Conservation (phyloP, 2,113 vertebrate genomes). For the Phoenicopterus ruber region DNA sequence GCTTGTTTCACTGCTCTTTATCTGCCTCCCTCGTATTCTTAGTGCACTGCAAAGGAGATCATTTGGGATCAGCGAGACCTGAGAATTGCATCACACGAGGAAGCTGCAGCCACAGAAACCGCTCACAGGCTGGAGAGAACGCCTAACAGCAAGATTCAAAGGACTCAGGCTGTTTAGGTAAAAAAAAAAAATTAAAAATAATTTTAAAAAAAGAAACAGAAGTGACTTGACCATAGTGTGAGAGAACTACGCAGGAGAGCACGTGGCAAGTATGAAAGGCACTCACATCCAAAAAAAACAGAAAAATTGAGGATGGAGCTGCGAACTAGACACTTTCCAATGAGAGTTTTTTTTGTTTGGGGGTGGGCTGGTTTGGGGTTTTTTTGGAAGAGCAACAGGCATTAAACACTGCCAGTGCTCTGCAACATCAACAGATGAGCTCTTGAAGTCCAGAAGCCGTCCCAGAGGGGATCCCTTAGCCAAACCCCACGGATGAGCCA, state of each 20-base stretch:
- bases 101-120: neutral
- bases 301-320: neutral
- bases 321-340: neutral
- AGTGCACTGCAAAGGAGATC: neutral
- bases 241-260: neutral
- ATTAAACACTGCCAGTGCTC: neutral
- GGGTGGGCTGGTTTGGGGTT: neutral
- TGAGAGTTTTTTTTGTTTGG: neutral
- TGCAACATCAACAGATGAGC: neutral
- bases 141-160: neutral
- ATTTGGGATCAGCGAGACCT: neutral
- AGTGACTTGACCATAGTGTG: neutral
- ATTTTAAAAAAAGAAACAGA: too few relatives aligned
- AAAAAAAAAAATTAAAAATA: neutral
- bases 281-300: neutral
- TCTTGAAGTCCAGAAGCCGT: neutral
- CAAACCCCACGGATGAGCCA: neutral
- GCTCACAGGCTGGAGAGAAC: neutral
- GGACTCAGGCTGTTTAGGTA: neutral
- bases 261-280: fast-evolving
- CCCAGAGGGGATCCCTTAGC: neutral
- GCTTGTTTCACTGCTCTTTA: neutral
- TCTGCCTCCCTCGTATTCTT: neutral
- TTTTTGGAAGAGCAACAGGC: neutral
- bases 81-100: neutral